These are phyloP conservation scores for Salvator merianae DNA, from an alignment of 2,113 vertebrate species.

Conservation along the genomic window DNA sequence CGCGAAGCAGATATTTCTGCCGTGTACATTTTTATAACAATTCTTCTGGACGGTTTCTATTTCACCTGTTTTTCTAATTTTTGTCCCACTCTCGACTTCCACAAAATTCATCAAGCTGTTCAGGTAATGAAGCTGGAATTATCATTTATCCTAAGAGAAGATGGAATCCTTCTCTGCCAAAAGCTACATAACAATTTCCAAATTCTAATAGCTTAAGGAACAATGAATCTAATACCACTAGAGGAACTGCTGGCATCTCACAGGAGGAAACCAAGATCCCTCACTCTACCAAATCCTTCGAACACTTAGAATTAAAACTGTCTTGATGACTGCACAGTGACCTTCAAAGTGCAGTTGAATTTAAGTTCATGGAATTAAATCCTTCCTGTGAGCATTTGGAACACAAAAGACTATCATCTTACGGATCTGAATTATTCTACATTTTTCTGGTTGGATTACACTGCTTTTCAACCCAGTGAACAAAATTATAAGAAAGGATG, in stretches of 20 bases:
- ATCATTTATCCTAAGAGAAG: neutral
- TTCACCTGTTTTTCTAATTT: conserved; percentile 3
- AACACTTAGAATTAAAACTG: neutral
- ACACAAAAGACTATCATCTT: neutral
- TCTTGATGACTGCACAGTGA: neutral
- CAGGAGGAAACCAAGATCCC: neutral
- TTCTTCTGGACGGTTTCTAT: neutral
- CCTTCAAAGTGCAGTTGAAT: conserved; percentile 2
- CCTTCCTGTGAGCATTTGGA: neutral
- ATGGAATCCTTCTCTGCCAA: conserved; percentile 2
- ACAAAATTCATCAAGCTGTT: conserved; percentile 1
- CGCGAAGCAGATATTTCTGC: neutral
- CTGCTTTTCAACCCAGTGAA: neutral
- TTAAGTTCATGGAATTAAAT: conserved; percentile 1
- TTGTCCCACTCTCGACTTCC: neutral
- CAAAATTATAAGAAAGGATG: neutral
- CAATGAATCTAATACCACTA: neutral
- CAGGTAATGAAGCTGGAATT: conserved; percentile 3
- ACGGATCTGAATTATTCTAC: neutral
- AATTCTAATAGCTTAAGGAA: neutral
- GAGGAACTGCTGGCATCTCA: conserved; percentile 4
- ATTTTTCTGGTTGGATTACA: neutral
- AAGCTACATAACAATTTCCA: conserved; percentile 7
- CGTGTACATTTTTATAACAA: neutral
- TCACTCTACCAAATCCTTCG: neutral